A percentile compares a stretch with the other conserved stretches of the same genome.
phyloP scores from a whole-genome alignment of 2,113 vertebrate genomes.

The Dromaius novaehollandiae region DNA sequence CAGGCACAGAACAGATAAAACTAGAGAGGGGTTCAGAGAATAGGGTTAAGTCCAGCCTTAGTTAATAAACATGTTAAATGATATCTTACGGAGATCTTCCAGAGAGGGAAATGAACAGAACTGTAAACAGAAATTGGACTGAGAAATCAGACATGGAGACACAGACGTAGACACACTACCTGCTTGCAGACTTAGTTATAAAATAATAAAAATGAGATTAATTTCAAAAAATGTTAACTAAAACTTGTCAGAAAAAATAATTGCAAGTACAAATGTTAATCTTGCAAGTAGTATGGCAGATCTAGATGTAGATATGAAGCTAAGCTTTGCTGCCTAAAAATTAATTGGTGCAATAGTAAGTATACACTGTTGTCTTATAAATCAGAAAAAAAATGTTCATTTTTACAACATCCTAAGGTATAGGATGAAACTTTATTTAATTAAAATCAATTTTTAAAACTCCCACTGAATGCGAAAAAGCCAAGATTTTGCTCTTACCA shows the following conservation, averaged over 20 bases:
- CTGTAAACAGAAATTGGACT: not conserved
- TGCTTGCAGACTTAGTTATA: not conserved
- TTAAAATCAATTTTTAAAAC: not conserved
- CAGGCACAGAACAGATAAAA: not conserved
- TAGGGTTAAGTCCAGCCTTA: not conserved
- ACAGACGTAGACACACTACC: not conserved
- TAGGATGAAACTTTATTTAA: not conserved
- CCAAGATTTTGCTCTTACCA: not conserved
- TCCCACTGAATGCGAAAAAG: not conserved
- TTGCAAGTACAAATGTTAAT: not conserved
- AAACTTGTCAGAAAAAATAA: not conserved
- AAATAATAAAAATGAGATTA: not conserved
- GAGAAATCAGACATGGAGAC: not conserved
- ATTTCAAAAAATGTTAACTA: not conserved
- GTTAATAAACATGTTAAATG: not conserved
- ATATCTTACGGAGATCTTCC: not conserved
- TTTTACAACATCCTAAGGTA: not conserved
- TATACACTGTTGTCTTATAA: not conserved
- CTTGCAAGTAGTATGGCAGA: not conserved
- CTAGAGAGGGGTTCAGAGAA: not conserved
- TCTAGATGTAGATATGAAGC: not conserved
- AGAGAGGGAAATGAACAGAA: not conserved
- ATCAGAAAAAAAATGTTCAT: rapidly evolving
- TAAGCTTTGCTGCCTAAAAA: not conserved
- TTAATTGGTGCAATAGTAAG: not conserved